Conservation (phyloP, 2,888 invertebrate genomes). For the Geophilus truncorum region DNA sequence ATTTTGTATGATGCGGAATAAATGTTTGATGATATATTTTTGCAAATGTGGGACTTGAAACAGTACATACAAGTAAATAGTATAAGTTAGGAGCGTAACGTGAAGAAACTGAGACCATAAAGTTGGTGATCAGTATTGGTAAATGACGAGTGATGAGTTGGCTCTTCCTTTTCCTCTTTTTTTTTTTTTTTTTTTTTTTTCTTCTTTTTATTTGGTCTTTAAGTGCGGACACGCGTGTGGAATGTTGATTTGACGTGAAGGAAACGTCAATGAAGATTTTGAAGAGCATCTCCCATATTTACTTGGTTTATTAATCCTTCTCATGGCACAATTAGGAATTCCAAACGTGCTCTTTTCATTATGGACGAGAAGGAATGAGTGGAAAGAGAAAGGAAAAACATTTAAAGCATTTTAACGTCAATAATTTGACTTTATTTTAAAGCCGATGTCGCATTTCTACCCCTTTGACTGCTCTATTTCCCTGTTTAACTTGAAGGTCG, state of each 20-base stretch:
- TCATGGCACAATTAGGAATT: slow-evolving; percentile 6
- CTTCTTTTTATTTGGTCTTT: neutral
- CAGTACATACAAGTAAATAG: no score
- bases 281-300: slow-evolving; percentile 8
- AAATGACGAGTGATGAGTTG: neutral
- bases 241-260: slow-evolving; percentile 12
- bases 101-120: no score
- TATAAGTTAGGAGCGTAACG: no score
- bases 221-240: neutral
- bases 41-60: no score
- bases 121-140: neutral
- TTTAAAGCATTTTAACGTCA: neutral
- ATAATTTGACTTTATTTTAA: neutral
- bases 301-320: slow-evolving; percentile 13
- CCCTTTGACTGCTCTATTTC: slow-evolving; percentile 16
- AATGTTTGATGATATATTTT: no score
- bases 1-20: no score
- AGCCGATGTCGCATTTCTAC: neutral
- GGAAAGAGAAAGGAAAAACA: neutral
- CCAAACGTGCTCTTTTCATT: slow-evolving; percentile 3
- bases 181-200: neutral
- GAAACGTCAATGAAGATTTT: slow-evolving; percentile 22
- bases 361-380: neutral
- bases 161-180: neutral
- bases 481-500: slow-evolving; percentile 24